These are phyloP conservation scores for Leptocoma aspasia DNA, from an alignment of 2,113 vertebrate genomes.

Conservation along the genomic window DNA sequence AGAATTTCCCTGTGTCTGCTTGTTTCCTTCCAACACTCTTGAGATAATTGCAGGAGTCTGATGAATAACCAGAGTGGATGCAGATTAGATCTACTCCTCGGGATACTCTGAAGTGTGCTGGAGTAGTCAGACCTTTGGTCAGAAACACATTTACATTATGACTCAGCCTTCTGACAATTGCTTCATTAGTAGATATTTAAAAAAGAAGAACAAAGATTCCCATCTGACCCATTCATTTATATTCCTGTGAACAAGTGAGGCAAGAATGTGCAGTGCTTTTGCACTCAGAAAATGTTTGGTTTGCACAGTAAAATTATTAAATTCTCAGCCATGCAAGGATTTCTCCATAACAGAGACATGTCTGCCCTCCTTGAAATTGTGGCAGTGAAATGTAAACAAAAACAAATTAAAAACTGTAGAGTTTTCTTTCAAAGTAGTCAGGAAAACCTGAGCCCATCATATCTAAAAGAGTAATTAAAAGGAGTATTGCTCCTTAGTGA, in stretches of 20 bases:
- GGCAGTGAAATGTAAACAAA: background rate
- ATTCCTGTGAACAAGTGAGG: background rate
- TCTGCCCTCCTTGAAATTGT: background rate
- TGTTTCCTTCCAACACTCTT: background rate
- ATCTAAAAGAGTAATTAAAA: background rate
- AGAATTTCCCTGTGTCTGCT: background rate
- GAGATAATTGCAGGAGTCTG: background rate
- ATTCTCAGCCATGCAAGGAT: background rate
- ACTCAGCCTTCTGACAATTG: background rate
- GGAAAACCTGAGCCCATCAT: background rate
- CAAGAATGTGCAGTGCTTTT: background rate
- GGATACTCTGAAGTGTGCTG: background rate
- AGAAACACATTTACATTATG: background rate
- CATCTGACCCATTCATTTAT: background rate
- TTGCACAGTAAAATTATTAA: background rate
- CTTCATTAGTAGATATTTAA: background rate
- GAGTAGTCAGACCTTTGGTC: background rate
- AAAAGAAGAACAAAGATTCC: background rate
- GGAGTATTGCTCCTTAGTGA: background rate
- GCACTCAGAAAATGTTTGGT: background rate
- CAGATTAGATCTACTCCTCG: background rate
- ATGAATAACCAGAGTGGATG: background rate
- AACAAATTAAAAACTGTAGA: background rate
- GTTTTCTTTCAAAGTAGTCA: background rate
- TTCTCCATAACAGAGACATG: accelerated